These are phyloP conservation scores for Polypedilum vanderplanki DNA, from an alignment of 1,140 invertebrate genomes.

Conservation along the genomic window DNA sequence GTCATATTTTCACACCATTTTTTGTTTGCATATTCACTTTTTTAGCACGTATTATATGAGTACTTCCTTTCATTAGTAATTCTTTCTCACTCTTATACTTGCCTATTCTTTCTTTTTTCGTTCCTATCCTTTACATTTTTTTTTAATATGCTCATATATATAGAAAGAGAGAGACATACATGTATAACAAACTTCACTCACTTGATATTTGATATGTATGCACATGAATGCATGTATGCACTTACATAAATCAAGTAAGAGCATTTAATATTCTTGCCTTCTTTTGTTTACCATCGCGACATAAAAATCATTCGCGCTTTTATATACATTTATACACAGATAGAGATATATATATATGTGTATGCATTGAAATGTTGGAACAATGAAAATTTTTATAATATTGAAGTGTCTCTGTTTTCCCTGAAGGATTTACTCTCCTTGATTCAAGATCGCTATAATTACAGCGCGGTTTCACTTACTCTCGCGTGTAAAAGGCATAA, in stretches of 20 bases:
- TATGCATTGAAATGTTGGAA: background rate
- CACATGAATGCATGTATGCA: conserved; percentile 26
- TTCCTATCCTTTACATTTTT: background rate
- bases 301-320: background rate
- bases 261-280: background rate
- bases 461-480: too few relatives aligned
- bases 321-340: background rate
- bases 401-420: background rate
- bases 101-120: background rate
- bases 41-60: conserved; percentile 23
- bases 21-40: conserved; percentile 28
- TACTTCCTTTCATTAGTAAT: conserved; percentile 25
- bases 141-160: background rate
- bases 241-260: conserved; percentile 23
- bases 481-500: too few relatives aligned
- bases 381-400: background rate
- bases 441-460: background rate
- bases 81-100: background rate
- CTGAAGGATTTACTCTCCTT: background rate
- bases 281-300: background rate
- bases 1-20: conserved; percentile 27
- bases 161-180: background rate
- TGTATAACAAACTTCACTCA: background rate
- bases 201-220: conserved; percentile 27
- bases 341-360: too few relatives aligned